These are phyloP conservation scores for Bradypodion ventrale DNA, from an alignment of 2,797 vertebrate species.

Conservation along the genomic window DNA sequence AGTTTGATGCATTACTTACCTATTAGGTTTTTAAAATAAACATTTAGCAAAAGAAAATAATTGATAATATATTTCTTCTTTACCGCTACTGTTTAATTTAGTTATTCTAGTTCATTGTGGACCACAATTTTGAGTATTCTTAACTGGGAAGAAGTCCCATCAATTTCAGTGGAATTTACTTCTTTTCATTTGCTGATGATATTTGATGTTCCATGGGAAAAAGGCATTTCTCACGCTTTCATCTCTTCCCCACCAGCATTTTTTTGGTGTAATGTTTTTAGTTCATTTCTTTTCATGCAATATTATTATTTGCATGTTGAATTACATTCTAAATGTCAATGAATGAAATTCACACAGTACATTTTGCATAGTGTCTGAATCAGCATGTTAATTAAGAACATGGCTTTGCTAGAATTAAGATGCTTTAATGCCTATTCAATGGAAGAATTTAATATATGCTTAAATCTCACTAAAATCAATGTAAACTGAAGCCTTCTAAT, in stretches of 20 bases:
- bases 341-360: neutral
- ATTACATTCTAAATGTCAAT: neutral
- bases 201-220: too few relatives aligned
- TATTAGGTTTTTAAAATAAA: neutral
- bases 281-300: too few relatives aligned
- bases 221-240: too few relatives aligned
- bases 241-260: too few relatives aligned
- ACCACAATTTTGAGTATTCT: neutral
- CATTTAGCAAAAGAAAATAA: neutral
- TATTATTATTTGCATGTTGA: neutral
- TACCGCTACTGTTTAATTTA: neutral
- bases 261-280: too few relatives aligned
- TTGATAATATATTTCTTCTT: neutral
- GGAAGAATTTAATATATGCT: neutral
- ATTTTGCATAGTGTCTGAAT: constrained; percentile 1
- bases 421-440: neutral
- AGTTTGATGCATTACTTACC: neutral
- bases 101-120: neutral
- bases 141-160: neutral
- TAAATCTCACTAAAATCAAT: neutral
- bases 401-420: neutral
- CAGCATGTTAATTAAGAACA: neutral
- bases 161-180: neutral
- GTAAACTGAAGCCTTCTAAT: neutral
- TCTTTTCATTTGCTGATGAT: too few relatives aligned